phyloP scores from a whole-genome alignment of 2,797 vertebrate genomes.

The Mus minutoides region DNA sequence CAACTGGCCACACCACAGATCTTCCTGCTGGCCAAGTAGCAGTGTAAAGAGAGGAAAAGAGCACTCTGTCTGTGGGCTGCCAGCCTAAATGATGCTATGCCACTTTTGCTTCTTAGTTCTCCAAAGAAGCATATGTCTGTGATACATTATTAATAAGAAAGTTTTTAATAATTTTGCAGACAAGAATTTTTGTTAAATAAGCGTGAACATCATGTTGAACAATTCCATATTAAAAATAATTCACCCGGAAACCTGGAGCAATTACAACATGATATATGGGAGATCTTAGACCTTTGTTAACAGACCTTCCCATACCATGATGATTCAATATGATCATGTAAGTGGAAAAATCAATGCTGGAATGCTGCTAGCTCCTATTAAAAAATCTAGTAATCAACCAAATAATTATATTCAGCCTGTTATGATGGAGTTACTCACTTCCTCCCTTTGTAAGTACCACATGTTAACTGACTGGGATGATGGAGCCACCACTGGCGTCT shows the following conservation, averaged over 20 bases:
- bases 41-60: neutral
- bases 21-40: neutral
- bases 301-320: neutral
- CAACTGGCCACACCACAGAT: neutral
- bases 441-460: neutral
- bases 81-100: neutral
- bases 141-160: neutral
- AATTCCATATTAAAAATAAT: conserved; percentile 30
- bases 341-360: neutral
- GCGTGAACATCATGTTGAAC: conserved; percentile 13
- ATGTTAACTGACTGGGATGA: neutral
- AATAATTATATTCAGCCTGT: neutral
- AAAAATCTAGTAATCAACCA: neutral
- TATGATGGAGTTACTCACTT: neutral
- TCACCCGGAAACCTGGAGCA: conserved; percentile 1
- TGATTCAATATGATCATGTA: neutral
- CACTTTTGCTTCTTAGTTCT: neutral
- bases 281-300: neutral
- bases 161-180: neutral
- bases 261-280: neutral
- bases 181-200: conserved; percentile 29
- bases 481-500: neutral
- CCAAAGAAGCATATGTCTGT: conserved; percentile 15
- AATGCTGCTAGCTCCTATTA: neutral
- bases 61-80: neutral